Evolutionary conservation across 1,140 invertebrate genomes (phyloP).

Genomic region (Drosophila sulfurigaster): DNA sequence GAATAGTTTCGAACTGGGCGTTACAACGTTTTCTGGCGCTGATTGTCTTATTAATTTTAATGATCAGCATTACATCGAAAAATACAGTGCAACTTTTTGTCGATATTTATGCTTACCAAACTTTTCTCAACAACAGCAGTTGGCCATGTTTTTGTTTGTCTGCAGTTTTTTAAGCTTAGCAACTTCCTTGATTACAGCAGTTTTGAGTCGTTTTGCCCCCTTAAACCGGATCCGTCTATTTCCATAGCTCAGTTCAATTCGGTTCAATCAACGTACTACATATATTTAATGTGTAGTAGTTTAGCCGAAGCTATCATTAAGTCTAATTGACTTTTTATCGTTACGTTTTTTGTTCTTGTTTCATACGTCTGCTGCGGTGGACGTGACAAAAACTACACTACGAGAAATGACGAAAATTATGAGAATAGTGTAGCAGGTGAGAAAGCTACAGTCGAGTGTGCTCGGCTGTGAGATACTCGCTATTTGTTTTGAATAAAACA

Average conservation of each 20-base stretch:
- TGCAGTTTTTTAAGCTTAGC: constrained; percentile 24
- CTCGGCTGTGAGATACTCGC: too few relatives aligned
- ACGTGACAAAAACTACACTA: constrained; percentile 45
- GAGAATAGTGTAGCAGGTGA: too few relatives aligned
- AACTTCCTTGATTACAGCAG: constrained; percentile 57
- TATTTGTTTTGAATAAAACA: too few relatives aligned
- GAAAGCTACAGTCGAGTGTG: too few relatives aligned
- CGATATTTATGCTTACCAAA: constrained; percentile 26
- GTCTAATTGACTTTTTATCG: constrained; percentile 79
- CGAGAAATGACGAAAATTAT: background rate
- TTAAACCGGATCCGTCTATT: constrained; percentile 56
- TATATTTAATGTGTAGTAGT: constrained; percentile 66
- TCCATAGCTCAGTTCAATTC: constrained; percentile 11
- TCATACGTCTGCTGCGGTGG: constrained; percentile 33
- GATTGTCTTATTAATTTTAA: constrained; percentile 77
- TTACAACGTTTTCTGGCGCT: constrained; percentile 22
- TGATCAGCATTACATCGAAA: constrained; percentile 59
- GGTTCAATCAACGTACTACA: constrained; percentile 51
- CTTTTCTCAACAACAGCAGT: constrained; percentile 14
- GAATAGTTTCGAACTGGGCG: constrained; percentile 33
- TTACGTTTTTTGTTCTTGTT: constrained; percentile 53
- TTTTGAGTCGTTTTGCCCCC: constrained; percentile 33
- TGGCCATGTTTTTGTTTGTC: constrained; percentile 4
- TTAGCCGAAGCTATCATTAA: constrained; percentile 77
- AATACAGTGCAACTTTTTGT: constrained; percentile 21